Percentiles rank a stretch among this genome's conserved stretches.
Evolutionary conservation across 2,888 invertebrate species (phyloP).

Genomic region (Pharmacophagus antenor): DNA sequence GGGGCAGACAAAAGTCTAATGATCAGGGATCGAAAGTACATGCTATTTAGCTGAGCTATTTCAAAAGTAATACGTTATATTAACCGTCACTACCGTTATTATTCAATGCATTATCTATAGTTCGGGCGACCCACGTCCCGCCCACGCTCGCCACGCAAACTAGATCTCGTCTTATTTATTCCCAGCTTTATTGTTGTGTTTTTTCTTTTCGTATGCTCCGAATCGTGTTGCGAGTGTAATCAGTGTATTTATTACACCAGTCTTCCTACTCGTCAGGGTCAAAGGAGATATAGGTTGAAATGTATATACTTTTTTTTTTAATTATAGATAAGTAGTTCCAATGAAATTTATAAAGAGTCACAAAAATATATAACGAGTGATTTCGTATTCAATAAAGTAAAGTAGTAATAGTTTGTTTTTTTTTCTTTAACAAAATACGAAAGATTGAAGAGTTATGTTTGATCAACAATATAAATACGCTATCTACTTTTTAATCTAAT

Average conservation of each 20-base stretch:
- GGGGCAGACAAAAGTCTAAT: neutral
- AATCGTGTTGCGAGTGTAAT: conserved; percentile 41
- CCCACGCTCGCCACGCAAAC: conserved; percentile 64
- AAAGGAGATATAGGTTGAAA: conserved; percentile 12
- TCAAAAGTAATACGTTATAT: conserved; percentile 29
- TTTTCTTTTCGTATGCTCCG: conserved; percentile 42
- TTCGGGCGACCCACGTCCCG: conserved; percentile 45
- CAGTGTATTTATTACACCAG: conserved; percentile 40
- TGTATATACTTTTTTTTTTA: conserved; percentile 5
- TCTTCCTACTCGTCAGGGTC: conserved; percentile 31
- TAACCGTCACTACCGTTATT: conserved; percentile 37
- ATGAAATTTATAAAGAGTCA: neutral
- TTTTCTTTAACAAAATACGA: no score
- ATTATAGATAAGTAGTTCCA: neutral
- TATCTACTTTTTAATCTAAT: no score
- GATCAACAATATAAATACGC: no score
- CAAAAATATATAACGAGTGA: no score
- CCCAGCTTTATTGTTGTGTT: conserved; percentile 50
- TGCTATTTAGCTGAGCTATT: conserved; percentile 30
- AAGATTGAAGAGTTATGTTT: no score
- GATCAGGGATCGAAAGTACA: conserved; percentile 18
- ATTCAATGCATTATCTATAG: conserved; percentile 51
- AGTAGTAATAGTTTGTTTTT: no score
- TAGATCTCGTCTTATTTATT: conserved; percentile 63
- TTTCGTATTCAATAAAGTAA: no score